Base-by-base conservation (phyloP, 2,113 vertebrate species). In the Archocentrus centrarchus region DNA sequence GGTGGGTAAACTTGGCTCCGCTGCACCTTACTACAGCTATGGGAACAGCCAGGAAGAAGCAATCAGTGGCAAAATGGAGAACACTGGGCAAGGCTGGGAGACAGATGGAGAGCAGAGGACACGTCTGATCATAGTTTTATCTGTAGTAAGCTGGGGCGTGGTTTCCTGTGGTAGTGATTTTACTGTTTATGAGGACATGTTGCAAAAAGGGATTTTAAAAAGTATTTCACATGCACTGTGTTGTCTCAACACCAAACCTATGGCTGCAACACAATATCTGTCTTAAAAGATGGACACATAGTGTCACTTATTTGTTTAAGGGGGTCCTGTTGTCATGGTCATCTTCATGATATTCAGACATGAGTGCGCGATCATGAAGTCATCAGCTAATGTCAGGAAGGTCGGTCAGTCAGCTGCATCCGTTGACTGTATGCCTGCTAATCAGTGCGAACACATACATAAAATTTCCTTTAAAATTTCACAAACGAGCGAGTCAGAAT, bases 1-100 rank as follows among this genome's bases (percentile, higher is more conserved):
- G 20, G 61, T 27, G 85, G 80, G 75, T 53, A 80, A 83, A 63
- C 53, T 73, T 89, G 88, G 91, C 88, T 70, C 18, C 0, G 20
- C 37, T 44, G 4, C 78, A 30, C 57, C 63, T 20, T 15, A 6
- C 47, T 59, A 20, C 53, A 10, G 81, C 77, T 27, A 64, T 11
- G 2, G 75, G 41, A 87, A 76, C 68, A 77, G 81, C 39, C 27
- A 3, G 76, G 68, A 47, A 53, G 63, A 78, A 61, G 63, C 27
- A 41, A 78, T 44, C 13, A 7, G 27, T 18, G 47, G 73, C 35
- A 73, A 24, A 61, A 50, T 61, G 66, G 68, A 66, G 30, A 41
- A 58, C 32, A 57, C 44, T 11, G 53, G 55, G 77, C 30, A 27
- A 57, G 14, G 41, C 7, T 61, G n/a, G 32, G 60, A 79, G 73